phyloP scores from a whole-genome alignment of 2,888 invertebrate genomes.

The Gortyna flavago region DNA sequence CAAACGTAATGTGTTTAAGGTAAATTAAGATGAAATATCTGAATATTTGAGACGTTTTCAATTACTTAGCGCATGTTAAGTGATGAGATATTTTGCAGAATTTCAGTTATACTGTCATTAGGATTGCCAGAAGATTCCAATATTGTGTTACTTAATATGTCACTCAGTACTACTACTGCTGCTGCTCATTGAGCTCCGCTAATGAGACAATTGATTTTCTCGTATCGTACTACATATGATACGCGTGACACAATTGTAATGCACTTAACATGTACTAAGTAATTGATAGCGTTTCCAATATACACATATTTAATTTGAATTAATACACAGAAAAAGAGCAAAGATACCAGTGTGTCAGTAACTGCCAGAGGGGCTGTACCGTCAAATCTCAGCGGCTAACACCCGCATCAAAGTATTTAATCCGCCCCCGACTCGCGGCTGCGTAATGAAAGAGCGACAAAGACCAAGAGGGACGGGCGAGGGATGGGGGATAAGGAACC shows the following conservation, averaged over 20 bases:
- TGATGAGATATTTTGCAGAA: not conserved
- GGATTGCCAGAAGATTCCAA: not conserved
- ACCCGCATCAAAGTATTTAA: constrained; percentile 73
- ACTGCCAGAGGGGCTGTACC: constrained; percentile 24
- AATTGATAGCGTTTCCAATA: constrained; percentile 14
- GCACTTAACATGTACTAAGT: not conserved
- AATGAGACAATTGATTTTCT: too few relatives aligned
- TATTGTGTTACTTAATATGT: not conserved
- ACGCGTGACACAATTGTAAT: not conserved
- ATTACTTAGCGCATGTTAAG: not conserved
- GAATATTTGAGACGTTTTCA: not conserved
- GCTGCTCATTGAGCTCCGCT: too few relatives aligned
- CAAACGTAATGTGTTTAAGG: not conserved
- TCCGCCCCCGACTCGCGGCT: constrained; percentile 63
- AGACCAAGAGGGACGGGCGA: constrained; percentile 36
- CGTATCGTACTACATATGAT: too few relatives aligned
- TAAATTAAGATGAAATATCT: not conserved
- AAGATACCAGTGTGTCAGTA: constrained; percentile 28
- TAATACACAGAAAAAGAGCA: constrained; percentile 21
- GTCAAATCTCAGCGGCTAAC: constrained; percentile 49
- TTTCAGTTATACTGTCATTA: not conserved
- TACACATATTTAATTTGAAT: constrained; percentile 15
- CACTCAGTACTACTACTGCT: too few relatives aligned
- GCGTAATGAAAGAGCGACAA: constrained; percentile 73
- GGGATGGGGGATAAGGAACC: constrained; percentile 8